phyloP scores from a whole-genome alignment of 2,113 vertebrate species.

The Oostethus manadensis region DNA sequence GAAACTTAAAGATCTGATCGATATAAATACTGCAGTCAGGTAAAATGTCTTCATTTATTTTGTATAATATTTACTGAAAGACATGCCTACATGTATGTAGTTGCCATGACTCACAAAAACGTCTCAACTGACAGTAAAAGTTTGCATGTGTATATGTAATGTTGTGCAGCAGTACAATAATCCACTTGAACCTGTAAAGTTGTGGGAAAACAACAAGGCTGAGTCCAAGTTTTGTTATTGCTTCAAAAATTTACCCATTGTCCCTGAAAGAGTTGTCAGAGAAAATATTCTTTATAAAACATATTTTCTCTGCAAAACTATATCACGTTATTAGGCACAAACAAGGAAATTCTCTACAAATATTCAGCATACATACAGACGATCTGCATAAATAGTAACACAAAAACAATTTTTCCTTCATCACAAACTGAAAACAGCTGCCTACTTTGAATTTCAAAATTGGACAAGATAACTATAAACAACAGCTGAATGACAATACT shows the following conservation, averaged over 20 bases:
- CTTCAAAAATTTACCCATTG: constrained; percentile 48
- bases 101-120: constrained; percentile 34
- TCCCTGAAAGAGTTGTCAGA: constrained; percentile 18
- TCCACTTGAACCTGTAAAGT: constrained; percentile 12
- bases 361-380: constrained; percentile 17
- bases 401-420: constrained; percentile 16
- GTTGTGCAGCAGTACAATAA: constrained; percentile 12
- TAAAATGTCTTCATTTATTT: constrained; percentile 40
- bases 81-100: constrained; percentile 29
- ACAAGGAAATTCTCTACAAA: constrained; percentile 41
- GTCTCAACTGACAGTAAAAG: constrained; percentile 21
- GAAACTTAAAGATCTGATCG: constrained; percentile 18
- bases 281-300: constrained; percentile 54
- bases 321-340: constrained; percentile 52
- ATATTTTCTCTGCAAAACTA: constrained; percentile 28
- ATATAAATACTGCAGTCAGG: constrained; percentile 22
- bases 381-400: constrained; percentile 22
- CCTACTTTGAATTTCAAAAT: constrained; percentile 46
- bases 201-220: constrained; percentile 32
- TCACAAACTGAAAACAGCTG: constrained; percentile 53
- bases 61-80: constrained; percentile 34
- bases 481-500: constrained; percentile 39
- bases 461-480: constrained; percentile 34
- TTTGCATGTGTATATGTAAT: constrained; percentile 13
- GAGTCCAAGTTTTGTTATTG: constrained; percentile 56